Evolutionary conservation across 1,140 invertebrate species (phyloP).

Genomic region (Ceratitis capitata): DNA sequence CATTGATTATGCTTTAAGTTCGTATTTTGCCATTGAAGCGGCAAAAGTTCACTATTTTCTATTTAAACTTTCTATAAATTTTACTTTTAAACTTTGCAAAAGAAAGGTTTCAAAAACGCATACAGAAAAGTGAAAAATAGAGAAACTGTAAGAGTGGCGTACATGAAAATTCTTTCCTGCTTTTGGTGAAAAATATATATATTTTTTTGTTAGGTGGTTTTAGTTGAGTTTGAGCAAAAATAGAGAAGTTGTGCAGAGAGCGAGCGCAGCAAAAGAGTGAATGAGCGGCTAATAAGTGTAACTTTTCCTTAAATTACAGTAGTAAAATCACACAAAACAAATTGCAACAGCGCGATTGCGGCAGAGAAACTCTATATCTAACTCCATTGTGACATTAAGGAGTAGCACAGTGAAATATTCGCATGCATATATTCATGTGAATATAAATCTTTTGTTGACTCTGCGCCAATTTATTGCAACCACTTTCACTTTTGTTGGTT

Average conservation of each 20-base stretch:
- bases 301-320: not conserved
- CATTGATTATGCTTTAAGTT: conserved; percentile 30
- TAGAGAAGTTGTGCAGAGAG: not conserved
- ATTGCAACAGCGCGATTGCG: not conserved
- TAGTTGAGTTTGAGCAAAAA: too few relatives aligned
- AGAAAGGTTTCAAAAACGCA: too few relatives aligned
- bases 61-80: not conserved
- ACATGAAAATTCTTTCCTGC: not conserved
- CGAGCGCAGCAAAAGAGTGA: not conserved
- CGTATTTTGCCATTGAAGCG: conserved; percentile 12
- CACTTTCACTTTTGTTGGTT: too few relatives aligned
- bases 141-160: not conserved
- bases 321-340: not conserved
- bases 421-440: too few relatives aligned
- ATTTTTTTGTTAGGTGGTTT: too few relatives aligned
- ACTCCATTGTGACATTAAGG: too few relatives aligned
- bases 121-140: not conserved
- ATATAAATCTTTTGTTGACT: too few relatives aligned
- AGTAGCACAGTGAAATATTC: too few relatives aligned
- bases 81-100: not conserved
- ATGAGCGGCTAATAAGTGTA: not conserved
- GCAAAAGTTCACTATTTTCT: conserved; percentile 30
- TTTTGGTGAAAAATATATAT: too few relatives aligned
- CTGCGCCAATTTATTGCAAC: too few relatives aligned
- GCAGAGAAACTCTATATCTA: too few relatives aligned